Evolutionary conservation across 2,888 invertebrate species (phyloP).

Genomic region (Phaedon cochleariae): DNA sequence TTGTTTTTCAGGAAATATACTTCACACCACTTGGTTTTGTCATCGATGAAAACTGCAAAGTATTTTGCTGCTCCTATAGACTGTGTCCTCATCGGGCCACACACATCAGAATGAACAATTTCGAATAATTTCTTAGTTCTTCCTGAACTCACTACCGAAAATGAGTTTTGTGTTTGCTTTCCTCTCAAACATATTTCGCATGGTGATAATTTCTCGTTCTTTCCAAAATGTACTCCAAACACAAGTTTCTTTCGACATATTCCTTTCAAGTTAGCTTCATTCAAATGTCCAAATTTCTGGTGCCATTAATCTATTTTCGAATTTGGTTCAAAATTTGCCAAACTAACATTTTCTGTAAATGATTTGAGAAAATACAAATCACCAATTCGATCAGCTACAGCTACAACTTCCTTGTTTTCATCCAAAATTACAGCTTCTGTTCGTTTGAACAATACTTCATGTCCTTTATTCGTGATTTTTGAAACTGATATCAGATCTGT

Average conservation of each 20-base stretch:
- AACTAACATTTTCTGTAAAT: background rate
- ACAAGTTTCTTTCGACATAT: background rate
- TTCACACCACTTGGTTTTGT: conserved; percentile 40
- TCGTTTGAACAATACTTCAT: background rate
- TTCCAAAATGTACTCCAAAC: no score
- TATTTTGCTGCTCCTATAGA: conserved; percentile 33
- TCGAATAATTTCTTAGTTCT: no score
- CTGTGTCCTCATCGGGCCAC: conserved; percentile 28
- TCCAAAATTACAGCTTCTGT: background rate
- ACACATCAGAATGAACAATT: conserved; percentile 19
- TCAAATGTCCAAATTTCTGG: background rate
- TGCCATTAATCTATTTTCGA: background rate
- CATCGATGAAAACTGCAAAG: conserved; percentile 46
- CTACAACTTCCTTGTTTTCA: background rate
- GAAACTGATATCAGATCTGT: background rate
- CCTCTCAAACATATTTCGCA: no score
- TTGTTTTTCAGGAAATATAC: conserved; percentile 44
- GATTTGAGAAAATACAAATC: no score
- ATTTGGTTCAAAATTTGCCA: background rate
- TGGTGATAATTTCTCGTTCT: no score
- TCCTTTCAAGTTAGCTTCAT: background rate
- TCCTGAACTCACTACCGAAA: background rate
- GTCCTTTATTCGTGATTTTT: background rate
- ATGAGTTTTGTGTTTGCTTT: background rate
- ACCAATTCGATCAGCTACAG: background rate